Percentiles rank a stretch among this genome's conserved stretches.
phyloP scores from a whole-genome alignment of 2,113 vertebrate genomes.

The Falco punctatus region DNA sequence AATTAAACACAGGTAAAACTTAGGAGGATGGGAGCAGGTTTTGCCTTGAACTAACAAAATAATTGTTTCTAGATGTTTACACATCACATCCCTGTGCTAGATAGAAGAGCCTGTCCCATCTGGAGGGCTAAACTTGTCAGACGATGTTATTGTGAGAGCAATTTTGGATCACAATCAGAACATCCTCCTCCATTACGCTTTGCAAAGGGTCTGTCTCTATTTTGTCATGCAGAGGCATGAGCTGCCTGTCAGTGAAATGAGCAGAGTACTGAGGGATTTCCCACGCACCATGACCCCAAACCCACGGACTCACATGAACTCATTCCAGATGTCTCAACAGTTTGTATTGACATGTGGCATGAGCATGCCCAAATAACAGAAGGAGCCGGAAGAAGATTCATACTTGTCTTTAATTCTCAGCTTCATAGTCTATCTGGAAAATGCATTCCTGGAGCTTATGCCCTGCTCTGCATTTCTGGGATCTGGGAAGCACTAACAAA shows the following conservation, averaged over 20 bases:
- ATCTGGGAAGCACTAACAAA: not conserved
- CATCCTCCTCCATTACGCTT: not conserved
- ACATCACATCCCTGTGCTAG: not conserved
- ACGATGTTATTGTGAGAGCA: not conserved
- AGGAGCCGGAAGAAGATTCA: not conserved
- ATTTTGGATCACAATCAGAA: not conserved
- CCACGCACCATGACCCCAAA: not conserved
- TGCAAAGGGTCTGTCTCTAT: not conserved
- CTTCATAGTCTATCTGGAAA: not conserved
- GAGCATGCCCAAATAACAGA: not conserved
- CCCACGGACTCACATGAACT: constrained; percentile 8
- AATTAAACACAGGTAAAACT: not conserved
- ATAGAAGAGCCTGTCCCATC: not conserved
- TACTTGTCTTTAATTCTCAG: not conserved
- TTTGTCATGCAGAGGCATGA: not conserved
- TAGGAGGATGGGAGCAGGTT: not conserved
- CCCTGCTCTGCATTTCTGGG: not conserved
- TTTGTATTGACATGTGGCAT: not conserved
- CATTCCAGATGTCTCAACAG: not conserved
- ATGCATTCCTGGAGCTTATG: not conserved
- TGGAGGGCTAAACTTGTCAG: not conserved
- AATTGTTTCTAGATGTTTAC: not conserved
- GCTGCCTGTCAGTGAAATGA: constrained; percentile 16
- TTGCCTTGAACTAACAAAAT: not conserved
- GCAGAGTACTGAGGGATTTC: not conserved